These are phyloP conservation scores for Centroberyx gerrardi DNA, from an alignment of 2,797 vertebrate genomes.

Conservation along the genomic window DNA sequence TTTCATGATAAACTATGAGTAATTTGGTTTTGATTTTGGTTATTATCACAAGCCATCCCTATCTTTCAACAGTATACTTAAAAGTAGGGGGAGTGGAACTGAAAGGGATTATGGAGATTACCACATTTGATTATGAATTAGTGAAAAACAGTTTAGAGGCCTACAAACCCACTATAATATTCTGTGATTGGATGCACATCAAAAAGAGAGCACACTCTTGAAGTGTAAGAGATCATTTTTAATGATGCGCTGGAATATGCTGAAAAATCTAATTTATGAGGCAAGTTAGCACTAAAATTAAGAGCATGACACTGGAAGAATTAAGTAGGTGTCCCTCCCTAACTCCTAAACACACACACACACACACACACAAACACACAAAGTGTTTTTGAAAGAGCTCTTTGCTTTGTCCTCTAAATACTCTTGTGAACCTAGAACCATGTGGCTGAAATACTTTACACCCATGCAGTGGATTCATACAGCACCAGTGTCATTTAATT, in stretches of 20 bases:
- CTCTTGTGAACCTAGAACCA: neutral
- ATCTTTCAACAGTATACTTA: neutral
- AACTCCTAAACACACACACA: constrained; percentile 2
- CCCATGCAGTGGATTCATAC: constrained; percentile 22
- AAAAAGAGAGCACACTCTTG: neutral
- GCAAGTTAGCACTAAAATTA: constrained; percentile 4
- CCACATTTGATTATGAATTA: neutral
- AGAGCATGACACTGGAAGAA: neutral
- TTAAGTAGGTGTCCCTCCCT: no score
- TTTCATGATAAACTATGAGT: no score
- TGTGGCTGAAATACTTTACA: constrained; percentile 7
- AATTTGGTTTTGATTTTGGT: neutral
- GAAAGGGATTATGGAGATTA: neutral
- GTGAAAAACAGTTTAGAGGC: neutral
- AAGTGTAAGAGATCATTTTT: neutral
- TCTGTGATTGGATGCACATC: constrained; percentile 14
- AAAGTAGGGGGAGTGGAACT: neutral
- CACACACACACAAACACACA: constrained; percentile 15
- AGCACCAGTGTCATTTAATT: constrained; percentile 34
- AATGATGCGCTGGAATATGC: constrained; percentile 5
- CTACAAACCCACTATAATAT: neutral
- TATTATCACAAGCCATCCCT: neutral
- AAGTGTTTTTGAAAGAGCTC: neutral
- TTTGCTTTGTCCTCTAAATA: no score
- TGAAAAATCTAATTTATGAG: neutral